phyloP scores from a whole-genome alignment of 1,140 invertebrate genomes.

The Armadillidium nasatum region DNA sequence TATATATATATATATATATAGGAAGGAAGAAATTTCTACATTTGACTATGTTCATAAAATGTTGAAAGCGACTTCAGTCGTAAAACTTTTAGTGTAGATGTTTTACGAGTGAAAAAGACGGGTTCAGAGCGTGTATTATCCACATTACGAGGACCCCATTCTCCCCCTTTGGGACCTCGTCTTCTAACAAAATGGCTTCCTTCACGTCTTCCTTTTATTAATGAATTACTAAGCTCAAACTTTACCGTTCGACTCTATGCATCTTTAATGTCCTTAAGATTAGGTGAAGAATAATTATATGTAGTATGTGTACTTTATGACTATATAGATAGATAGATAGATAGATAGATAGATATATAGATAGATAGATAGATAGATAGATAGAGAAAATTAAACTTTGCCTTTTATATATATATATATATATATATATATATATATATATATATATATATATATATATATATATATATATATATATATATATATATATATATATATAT shows the following conservation, averaged over 20 bases:
- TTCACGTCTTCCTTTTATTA: background rate
- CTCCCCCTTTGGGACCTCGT: background rate
- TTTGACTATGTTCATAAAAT: background rate
- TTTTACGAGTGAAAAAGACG: background rate
- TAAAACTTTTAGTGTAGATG: slow-evolving; percentile 1
- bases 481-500: too few relatives aligned
- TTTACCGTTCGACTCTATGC: background rate
- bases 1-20: too few relatives aligned
- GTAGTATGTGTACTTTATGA: background rate
- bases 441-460: too few relatives aligned
- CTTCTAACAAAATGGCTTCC: background rate
- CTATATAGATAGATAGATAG: too few relatives aligned
- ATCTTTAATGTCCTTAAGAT: background rate
- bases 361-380: background rate
- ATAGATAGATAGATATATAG: too few relatives aligned
- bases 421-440: slow-evolving; percentile 1
- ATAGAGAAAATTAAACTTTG: too few relatives aligned
- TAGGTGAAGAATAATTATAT: slow-evolving; percentile 7
- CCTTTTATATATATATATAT: background rate
- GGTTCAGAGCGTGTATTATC: background rate
- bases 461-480: too few relatives aligned
- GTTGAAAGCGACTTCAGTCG: slow-evolving; percentile 1
- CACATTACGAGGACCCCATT: slow-evolving; percentile 5
- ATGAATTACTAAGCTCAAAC: background rate
- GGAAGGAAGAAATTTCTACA: too few relatives aligned